Evolutionary conservation across 2,888 invertebrate species (phyloP).

Genomic region (Mythimna pallens): DNA sequence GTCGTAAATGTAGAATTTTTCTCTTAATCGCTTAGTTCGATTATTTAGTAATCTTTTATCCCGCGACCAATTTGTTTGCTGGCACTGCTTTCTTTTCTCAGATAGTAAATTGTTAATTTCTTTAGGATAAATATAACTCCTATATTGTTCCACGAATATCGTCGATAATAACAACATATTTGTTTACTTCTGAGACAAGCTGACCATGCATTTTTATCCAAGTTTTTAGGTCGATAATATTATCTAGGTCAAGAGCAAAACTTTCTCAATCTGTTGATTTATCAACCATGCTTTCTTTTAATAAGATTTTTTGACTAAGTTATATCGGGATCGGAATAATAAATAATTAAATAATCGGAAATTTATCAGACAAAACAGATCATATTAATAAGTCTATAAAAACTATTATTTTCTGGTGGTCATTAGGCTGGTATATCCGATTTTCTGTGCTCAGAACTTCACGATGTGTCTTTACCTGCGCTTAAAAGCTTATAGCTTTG

Average conservation of each 20-base stretch:
- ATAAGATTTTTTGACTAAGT: neutral
- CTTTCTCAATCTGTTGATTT: neutral
- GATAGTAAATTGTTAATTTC: neutral
- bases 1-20: neutral
- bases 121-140: neutral
- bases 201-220: neutral
- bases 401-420: neutral
- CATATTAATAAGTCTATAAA: neutral
- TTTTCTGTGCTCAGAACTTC: neutral
- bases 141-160: neutral
- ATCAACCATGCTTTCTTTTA: neutral
- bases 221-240: neutral
- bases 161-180: neutral
- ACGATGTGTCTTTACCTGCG: neutral
- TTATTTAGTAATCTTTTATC: neutral
- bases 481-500: neutral
- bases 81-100: neutral
- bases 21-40: neutral
- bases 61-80: neutral
- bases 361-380: neutral
- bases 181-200: slow-evolving; percentile 1
- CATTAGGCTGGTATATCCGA: neutral
- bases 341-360: neutral
- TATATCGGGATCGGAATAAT: neutral
- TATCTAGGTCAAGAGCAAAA: neutral